These are phyloP conservation scores for Folsomia manolachei DNA, from an alignment of 2,888 invertebrate species.

Conservation along the genomic window DNA sequence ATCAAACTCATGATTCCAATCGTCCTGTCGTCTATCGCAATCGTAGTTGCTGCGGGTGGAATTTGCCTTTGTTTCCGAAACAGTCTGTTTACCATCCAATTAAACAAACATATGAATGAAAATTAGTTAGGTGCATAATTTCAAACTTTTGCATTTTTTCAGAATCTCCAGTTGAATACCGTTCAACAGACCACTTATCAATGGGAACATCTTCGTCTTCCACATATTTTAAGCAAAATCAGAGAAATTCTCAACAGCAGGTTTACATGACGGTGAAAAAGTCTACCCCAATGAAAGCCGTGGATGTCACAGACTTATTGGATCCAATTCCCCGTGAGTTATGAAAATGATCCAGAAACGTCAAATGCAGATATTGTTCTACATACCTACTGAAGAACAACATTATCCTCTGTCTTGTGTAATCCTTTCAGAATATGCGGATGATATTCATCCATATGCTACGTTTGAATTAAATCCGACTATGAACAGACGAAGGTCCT, in stretches of 20 bases:
- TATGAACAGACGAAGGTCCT: slow-evolving; percentile 32
- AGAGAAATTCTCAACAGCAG: slow-evolving; percentile 38
- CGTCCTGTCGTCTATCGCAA: slow-evolving; percentile 58
- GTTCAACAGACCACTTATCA: slow-evolving; percentile 43
- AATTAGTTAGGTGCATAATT: slow-evolving; percentile 4
- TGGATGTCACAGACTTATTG: slow-evolving; percentile 54
- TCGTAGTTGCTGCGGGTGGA: slow-evolving; percentile 60
- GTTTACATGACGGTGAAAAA: slow-evolving; percentile 50
- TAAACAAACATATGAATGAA: too few relatives aligned
- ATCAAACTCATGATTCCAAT: slow-evolving; percentile 59
- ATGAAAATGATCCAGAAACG: neutral
- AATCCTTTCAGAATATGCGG: slow-evolving; percentile 57
- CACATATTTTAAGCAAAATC: slow-evolving; percentile 48
- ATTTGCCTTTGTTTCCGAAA: slow-evolving; percentile 60
- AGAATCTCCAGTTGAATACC: slow-evolving; percentile 48
- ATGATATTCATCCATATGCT: slow-evolving; percentile 64
- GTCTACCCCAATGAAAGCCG: slow-evolving; percentile 44
- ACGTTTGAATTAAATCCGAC: slow-evolving; percentile 58
- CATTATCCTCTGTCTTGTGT: neutral
- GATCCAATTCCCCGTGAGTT: slow-evolving; percentile 58
- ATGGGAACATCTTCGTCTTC: slow-evolving; percentile 47
- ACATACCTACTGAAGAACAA: too few relatives aligned
- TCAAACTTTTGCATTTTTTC: too few relatives aligned
- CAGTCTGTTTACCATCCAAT: slow-evolving; percentile 55
- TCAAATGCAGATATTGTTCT: too few relatives aligned